Evolutionary conservation across 2,113 vertebrate genomes (phyloP), one percentile per base, ranked within the genome.

Genomic region (Solea solea): DNA sequence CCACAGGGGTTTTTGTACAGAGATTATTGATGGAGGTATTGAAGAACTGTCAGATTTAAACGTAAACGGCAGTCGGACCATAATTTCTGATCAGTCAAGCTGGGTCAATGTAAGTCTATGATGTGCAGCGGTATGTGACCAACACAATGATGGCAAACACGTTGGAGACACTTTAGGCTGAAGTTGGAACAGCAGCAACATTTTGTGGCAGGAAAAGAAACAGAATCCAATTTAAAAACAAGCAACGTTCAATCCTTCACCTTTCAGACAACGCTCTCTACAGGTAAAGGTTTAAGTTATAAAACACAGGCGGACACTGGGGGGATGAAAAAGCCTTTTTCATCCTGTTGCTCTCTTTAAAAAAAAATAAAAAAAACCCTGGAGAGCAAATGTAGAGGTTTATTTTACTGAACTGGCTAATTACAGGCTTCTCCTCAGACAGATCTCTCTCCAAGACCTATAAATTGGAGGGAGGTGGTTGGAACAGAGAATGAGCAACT

Each of bases 371-470:
- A 78, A 72, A 75, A 78, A 75, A 78, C 72, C 84, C 85, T 83
- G 51, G 67, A 85, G 86, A 85, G 86, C 70, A 76, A 87, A 88
- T 92, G 50, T 54, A 69, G 52, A 82, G 25, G 49, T n/a, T 21
- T 66, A 57, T 64, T 74, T 77, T 76, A 58, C 82, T 80, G 64
- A 79, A 78, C 82, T 92, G 55, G 14, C 90, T 94, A 94, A 93
- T 94, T 91, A 94, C 90, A 93, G 88, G 84, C 89, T 81, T 90
- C 67, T 72, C 72, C 84, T 87, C 78, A 86, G 89, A 92, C 82
- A 86, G 90, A 93, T 93, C 90, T 89, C 71, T 85, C 80, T 92
- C 89, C 91, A 89, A 90, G 89, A 90, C 86, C 90, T 89, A 84
- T 87, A 92, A 91, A 92, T 87, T 87, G 83, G 81, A 91, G 82